Evolutionary conservation across 2,888 invertebrate species (phyloP), one percentile per base, ranked within the genome.

Genomic region (Poecilobothrus nobilitatus): DNA sequence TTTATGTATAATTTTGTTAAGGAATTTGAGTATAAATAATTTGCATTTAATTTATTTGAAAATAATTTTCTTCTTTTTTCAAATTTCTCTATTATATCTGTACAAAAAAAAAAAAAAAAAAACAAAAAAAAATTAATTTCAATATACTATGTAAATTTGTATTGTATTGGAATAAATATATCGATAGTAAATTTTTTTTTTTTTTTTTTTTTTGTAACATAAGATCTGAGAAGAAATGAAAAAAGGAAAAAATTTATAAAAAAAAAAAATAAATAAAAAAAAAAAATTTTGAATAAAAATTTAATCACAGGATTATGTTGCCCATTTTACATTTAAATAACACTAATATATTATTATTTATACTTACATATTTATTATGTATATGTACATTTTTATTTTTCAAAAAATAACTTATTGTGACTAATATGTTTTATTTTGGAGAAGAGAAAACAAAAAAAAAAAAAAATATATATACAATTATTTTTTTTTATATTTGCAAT

Each of bases 1-100:
- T n/a, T 65, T 65, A 65, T 65, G 65, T 65, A 65, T 65, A 65
- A 65, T 65, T 65, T 65, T 65, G 65, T 65, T 65, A 37, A 18
- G 18, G 21, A 22, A 22, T 63, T 63, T 22, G 63, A 22, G 21
- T 22, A 27, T 63, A 8, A 22, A 63, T 53, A 18, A 53, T 53
- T 37, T 15, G 15, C 53, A 53, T 53, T 53, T 53, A n/a, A 53
- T 53, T 53, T 53, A 53, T 53, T 53, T 53, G 2, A 53, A 18
- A 18, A 18, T 53, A 53, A n/a, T 53, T 53, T 41, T n/a, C 18
- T 53, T 53, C 15, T 53, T 53, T 53, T 53, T 15, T 53, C 15
- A 53, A 9, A 53, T 53, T 53, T 53, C 2, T 53, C 6, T 53
- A n/a, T 3, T 44, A 15, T 44, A 44, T 44, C 44, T 34, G 8